These are phyloP conservation scores for Chloroceryle inda DNA, from an alignment of 2,797 vertebrate species.

Conservation along the genomic window DNA sequence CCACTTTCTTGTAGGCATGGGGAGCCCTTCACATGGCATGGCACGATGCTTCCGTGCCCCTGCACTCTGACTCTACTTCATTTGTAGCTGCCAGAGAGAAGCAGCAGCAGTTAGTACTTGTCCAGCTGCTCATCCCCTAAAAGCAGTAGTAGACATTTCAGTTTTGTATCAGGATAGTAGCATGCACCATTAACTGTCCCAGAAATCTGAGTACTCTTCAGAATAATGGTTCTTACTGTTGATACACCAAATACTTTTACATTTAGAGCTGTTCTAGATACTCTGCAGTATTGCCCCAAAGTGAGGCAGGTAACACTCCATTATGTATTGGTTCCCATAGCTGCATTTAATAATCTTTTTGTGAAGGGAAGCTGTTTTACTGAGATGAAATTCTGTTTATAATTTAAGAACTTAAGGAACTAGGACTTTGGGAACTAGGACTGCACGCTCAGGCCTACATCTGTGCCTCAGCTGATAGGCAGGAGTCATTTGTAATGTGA, in stretches of 20 bases:
- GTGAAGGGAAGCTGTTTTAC: not conserved
- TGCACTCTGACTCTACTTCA: not conserved
- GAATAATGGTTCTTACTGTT: not conserved
- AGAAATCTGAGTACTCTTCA: not conserved
- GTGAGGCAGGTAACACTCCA: not conserved
- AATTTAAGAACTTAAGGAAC: not conserved
- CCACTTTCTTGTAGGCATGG: not conserved
- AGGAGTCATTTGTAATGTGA: constrained; percentile 6
- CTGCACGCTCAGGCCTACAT: not conserved
- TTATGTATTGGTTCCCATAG: not conserved
- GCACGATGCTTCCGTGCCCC: not conserved
- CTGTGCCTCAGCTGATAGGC: not conserved
- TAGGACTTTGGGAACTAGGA: not conserved
- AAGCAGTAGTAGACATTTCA: not conserved
- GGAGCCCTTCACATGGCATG: not conserved
- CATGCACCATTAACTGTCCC: not conserved
- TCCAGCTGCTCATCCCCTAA: not conserved
- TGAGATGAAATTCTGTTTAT: not conserved
- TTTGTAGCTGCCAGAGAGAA: not conserved
- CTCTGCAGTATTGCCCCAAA: not conserved
- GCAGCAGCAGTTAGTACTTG: not conserved
- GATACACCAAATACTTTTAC: not conserved
- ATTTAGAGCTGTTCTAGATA: not conserved
- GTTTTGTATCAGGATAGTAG: not conserved
- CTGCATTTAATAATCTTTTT: not conserved